Evolutionary conservation across 2,797 vertebrate species (phyloP).

Genomic region (Sternotherus odoratus): DNA sequence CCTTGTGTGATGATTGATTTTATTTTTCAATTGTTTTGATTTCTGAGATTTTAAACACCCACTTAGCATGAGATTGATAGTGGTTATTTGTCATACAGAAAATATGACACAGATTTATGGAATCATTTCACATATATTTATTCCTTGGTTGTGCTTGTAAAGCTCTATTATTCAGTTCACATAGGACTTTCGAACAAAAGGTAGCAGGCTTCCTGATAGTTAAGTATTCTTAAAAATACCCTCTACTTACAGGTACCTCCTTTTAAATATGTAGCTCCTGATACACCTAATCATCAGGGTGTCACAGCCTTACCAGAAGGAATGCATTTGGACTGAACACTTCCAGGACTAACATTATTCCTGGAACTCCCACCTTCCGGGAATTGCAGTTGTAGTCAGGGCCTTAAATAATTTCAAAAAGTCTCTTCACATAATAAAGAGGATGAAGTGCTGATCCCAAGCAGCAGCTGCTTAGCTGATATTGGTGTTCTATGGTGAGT

Average conservation of each 20-base stretch:
- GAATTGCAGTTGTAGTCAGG: background rate
- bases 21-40: conserved; percentile 76
- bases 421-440: conserved; percentile 14
- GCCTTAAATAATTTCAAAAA: conserved; percentile 38
- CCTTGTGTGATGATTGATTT: conserved; percentile 67
- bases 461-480: conserved; percentile 19
- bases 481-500: conserved; percentile 23
- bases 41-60: conserved; percentile 74
- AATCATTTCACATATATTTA: conserved; percentile 68
- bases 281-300: background rate
- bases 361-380: conserved; percentile 29
- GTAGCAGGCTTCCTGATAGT: background rate
- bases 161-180: conserved; percentile 51
- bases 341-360: conserved; percentile 34
- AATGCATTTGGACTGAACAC: background rate
- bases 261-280: conserved; percentile 12
- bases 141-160: conserved; percentile 10
- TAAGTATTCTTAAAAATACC: conserved; percentile 23
- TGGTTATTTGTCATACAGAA: conserved; percentile 72
- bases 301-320: conserved; percentile 19
- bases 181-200: conserved; percentile 51
- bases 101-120: conserved; percentile 70
- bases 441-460: conserved; percentile 26
- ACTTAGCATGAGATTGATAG: conserved; percentile 72
- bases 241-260: background rate